These are phyloP conservation scores for Burhinus oedicnemus DNA, from an alignment of 2,113 vertebrate species.

Conservation along the genomic window DNA sequence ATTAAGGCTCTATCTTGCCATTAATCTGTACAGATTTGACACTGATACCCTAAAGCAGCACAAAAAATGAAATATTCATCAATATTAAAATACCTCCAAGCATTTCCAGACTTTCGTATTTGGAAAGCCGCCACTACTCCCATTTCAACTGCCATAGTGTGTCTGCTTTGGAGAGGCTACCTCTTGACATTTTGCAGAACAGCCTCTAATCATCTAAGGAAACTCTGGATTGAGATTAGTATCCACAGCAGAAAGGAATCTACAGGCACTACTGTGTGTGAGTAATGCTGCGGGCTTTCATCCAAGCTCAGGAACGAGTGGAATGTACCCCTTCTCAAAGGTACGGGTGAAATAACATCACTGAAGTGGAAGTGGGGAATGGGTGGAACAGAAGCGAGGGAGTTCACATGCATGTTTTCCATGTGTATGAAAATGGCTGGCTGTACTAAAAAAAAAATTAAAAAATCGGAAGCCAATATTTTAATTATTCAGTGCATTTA, in stretches of 20 bases:
- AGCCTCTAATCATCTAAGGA: slow-evolving; percentile 1
- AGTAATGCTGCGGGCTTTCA: neutral
- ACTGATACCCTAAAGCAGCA: neutral
- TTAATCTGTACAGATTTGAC: neutral
- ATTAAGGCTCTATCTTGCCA: neutral
- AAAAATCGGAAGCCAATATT: neutral
- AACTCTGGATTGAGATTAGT: slow-evolving; percentile 42
- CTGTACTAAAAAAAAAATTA: neutral
- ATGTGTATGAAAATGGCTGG: neutral
- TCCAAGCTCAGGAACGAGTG: slow-evolving; percentile 34
- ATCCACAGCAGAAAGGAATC: slow-evolving; percentile 5
- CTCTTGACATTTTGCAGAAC: slow-evolving; percentile 17
- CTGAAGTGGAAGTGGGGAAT: neutral
- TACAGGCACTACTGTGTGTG: neutral
- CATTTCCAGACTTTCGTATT: slow-evolving; percentile 14
- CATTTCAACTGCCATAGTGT: neutral
- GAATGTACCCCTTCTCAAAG: slow-evolving; percentile 45
- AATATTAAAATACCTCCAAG: slow-evolving; percentile 52
- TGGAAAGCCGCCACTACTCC: slow-evolving; percentile 11
- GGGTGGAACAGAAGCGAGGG: neutral
- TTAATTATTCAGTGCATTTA: neutral
- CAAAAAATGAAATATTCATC: slow-evolving; percentile 21
- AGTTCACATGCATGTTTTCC: neutral
- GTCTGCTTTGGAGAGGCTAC: slow-evolving; percentile 17
- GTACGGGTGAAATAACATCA: slow-evolving; percentile 33